Base-by-base conservation (phyloP, 64 coral and sea anemone species). In the Actinia equina region DNA sequence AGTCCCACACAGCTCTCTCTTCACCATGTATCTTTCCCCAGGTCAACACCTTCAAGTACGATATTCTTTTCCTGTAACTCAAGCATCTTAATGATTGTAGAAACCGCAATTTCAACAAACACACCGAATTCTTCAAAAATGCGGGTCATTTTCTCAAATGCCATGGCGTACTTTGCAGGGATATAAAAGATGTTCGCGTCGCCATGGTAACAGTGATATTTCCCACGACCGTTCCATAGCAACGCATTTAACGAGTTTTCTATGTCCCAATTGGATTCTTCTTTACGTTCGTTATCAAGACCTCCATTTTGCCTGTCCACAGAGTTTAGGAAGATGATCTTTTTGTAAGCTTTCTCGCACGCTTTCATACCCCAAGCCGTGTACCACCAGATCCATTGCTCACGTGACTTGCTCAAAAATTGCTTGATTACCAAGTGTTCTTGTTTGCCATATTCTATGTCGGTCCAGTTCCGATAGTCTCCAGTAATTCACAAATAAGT, bases 331-430 rank as follows among this genome's bases (percentile, higher is more conserved):
- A 67, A 56, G 19, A 97, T 85, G 60, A 93, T n/a, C 5, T 91
- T 85, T 77, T 93, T 97, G 78, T 88, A 97, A 51, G 91, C 94
- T 20, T 93, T 79, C 80, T 96, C 84, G 76, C 94, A 96, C 0
- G 94, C 94, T 18, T 85, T 61, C 3, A 96, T 83, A 0, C 94
- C 94, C 94, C 94, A 96, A 0, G 91, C 91, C 14, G 94, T 96
- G 44, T 87, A 93, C 94, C 94, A 96, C 94, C 94, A 96, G 52
- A 96, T 93, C 94, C 94, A 97, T 2, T 89, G 82, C 11, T 91
- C 94, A 60, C 94, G 94, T 87, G 91, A 61, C 43, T 80, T 80
- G 64, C 71, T 89, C 58, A 55, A 97, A 97, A 88, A 97, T 91
- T 18, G 64, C 43, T 60, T 97, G 94, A 59, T 62, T 71, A 62